Conservation (phyloP, 2,113 vertebrate species). For the Danionella cerebrum region DNA sequence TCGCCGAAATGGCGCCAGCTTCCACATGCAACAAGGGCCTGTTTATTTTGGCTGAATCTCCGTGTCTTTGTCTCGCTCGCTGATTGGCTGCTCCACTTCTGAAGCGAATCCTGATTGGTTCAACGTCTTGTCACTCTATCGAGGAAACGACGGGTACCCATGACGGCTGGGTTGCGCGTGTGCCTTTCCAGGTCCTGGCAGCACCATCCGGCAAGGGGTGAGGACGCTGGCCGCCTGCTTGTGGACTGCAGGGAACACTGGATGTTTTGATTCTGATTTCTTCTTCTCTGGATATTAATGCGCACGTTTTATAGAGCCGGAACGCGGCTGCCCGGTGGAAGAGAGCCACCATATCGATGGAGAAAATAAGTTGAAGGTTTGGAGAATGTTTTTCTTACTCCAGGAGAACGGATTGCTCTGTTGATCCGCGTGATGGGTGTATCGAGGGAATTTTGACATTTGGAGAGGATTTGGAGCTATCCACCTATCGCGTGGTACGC, state of each 20-base stretch:
- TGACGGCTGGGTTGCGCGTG: conserved; percentile 37
- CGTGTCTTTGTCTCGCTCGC: conserved; percentile 8
- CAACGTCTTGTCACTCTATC: conserved; percentile 19
- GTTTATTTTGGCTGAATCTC: conserved; percentile 19
- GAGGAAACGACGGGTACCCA: conserved; percentile 33
- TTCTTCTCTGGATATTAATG: conserved; percentile 28
- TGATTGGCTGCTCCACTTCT: conserved; percentile 30
- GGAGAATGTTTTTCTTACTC: conserved; percentile 40
- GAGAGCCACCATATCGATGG: conserved; percentile 43
- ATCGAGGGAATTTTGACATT: conserved; percentile 43
- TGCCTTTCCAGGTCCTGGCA: conserved; percentile 42
- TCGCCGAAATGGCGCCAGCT: conserved; percentile 43
- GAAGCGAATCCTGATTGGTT: conserved; percentile 38
- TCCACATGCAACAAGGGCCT: conserved; percentile 25
- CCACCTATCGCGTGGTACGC: conserved; percentile 34
- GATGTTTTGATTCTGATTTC: conserved; percentile 38
- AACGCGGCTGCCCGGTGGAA: neutral
- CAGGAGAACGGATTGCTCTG: conserved; percentile 37
- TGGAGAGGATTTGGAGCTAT: conserved; percentile 28
- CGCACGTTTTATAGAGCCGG: neutral
- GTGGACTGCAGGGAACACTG: conserved; percentile 40
- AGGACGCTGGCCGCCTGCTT: conserved; percentile 38
- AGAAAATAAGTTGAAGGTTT: conserved; percentile 49
- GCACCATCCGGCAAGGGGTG: conserved; percentile 47
- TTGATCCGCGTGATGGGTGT: conserved; percentile 45